Evolutionary conservation across 1,140 invertebrate species (phyloP).

Genomic region (Gryon sp.): DNA sequence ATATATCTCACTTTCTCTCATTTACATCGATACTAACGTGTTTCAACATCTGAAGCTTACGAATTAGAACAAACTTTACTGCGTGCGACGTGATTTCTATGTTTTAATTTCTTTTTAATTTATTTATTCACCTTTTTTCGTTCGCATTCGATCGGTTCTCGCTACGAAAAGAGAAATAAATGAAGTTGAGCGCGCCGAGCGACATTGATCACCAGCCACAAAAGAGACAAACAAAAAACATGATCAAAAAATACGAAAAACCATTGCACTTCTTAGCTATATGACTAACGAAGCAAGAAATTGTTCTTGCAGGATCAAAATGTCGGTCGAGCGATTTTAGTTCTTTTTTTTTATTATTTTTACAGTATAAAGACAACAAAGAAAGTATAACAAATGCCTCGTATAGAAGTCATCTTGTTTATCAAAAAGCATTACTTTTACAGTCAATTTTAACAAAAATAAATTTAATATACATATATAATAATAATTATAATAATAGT

Average conservation of each 20-base stretch:
- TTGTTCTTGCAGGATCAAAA: not conserved
- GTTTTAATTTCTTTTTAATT: not conserved
- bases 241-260: constrained; percentile 10
- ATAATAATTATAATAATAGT: no score
- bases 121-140: constrained; percentile 18
- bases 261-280: constrained; percentile 21
- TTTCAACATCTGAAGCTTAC: constrained; percentile 62
- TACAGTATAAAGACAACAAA: no score
- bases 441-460: no score
- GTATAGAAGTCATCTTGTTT: no score
- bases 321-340: no score
- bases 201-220: constrained; percentile 26
- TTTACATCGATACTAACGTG: constrained; percentile 60
- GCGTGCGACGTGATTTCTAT: constrained; percentile 45
- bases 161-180: constrained; percentile 41
- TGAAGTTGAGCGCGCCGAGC: constrained; percentile 25
- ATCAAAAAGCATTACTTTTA: no score
- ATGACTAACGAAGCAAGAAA: constrained; percentile 1
- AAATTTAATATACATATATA: no score
- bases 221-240: constrained; percentile 4
- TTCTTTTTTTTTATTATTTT: no score
- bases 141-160: constrained; percentile 53
- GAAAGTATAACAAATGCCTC: no score
- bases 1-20: constrained; percentile 55
- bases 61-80: constrained; percentile 51